Evolutionary conservation across 1,140 invertebrate genomes (phyloP), one percentile per base, ranked within the genome.

Genomic region (Chironomus striatipennis): DNA sequence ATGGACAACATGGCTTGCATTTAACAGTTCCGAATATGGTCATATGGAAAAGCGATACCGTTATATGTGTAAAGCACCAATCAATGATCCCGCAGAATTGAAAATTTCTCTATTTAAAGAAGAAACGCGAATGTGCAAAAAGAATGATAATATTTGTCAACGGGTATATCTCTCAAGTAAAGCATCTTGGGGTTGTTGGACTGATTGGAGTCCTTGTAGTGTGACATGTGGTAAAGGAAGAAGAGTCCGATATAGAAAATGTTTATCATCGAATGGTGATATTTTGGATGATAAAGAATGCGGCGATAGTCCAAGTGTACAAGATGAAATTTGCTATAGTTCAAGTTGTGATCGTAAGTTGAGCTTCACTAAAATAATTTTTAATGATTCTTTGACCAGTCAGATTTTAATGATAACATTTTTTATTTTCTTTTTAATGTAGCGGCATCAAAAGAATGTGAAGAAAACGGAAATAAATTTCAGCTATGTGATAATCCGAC

Each of bases 151-250:
- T 15, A 15, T n/a, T 0, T 91, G 90, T 74, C 79, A n/a, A n/a
- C 47, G 47, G 82, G 80, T 76, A 81, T 74, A 43, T 83, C 43
- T 65, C 72, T 15, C 24, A 20, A 12, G 42, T 12, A 7, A 75
- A 87, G 87, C 85, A 10, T 87, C 90, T 77, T 94, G 92, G 90
- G 88, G 91, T 10, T 93, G 91, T 77, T 96, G 94, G 92, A 86
- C 88, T 12, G 88, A 93, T 75, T 92, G 93, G 93, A 87, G 91
- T 43, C 84, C 88, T 47, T 93, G 93, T 81, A 89, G 91, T 76
- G 87, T 88, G 7, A 86, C 89, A 64, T 91, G 93, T 79, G 91
- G 90, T 0, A 83, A 87, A 17, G 92, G 93, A 0, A 79, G 88
- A 6, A 84, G 86, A 10, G 82, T 83, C 17, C 81, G 90, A 12